Percentiles rank a stretch among this genome's conserved stretches.
Conservation (phyloP, 2,797 vertebrate genomes). For the Loriculus beryllinus region DNA sequence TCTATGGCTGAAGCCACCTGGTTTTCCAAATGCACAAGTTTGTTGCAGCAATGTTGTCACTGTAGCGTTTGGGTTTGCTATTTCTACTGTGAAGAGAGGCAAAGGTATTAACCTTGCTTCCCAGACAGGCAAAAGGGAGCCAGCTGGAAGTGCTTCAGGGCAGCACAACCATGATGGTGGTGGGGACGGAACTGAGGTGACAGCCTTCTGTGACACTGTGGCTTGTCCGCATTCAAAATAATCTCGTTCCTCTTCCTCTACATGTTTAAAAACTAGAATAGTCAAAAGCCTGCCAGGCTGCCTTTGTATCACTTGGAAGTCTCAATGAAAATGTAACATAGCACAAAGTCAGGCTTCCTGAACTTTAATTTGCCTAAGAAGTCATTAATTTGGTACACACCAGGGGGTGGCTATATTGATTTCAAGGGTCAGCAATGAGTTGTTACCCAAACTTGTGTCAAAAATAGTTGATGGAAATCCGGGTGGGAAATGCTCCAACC, state of each 20-base stretch:
- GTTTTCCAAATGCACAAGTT: neutral
- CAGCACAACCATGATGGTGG: rapidly evolving
- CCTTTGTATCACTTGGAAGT: neutral
- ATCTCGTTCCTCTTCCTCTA: neutral
- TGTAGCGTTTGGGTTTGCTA: neutral
- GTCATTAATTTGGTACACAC: neutral
- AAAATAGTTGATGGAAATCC: neutral
- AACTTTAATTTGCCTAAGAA: neutral
- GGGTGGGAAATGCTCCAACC: neutral
- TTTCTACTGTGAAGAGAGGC: neutral
- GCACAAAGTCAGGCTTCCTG: neutral
- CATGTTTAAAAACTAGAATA: neutral
- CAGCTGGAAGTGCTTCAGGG: neutral
- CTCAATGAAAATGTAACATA: neutral
- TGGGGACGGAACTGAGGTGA: rapidly evolving
- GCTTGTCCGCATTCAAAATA: neutral
- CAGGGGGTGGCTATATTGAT: neutral
- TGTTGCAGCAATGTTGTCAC: neutral
- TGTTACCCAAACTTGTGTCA: neutral
- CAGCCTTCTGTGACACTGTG: neutral
- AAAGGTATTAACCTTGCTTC: neutral
- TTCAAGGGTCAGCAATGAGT: neutral
- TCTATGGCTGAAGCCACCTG: neutral
- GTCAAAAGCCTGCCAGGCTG: neutral
- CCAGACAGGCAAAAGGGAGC: neutral